These are phyloP conservation scores for Cephalopholis sonnerati DNA, from an alignment of 2,113 vertebrate species.

Conservation along the genomic window DNA sequence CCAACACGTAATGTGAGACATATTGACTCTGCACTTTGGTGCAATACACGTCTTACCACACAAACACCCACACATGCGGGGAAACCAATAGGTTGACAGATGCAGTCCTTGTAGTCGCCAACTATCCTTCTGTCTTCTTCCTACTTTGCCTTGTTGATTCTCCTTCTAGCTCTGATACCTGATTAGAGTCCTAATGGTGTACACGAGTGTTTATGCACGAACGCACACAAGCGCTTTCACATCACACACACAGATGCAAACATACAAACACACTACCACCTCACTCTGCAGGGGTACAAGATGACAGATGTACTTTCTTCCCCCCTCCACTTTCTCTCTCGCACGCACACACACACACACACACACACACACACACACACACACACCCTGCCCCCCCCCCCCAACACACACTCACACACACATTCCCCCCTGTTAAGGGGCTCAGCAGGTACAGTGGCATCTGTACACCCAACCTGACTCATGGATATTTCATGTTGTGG, in stretches of 20 bases:
- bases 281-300: conserved; percentile 47
- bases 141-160: conserved; percentile 36
- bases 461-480: conserved; percentile 74
- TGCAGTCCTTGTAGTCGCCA: conserved; percentile 48
- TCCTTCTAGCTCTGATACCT: conserved; percentile 19
- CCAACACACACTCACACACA: conserved; percentile 13
- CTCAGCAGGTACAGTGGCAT: conserved; percentile 75
- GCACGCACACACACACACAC: conserved; percentile 10
- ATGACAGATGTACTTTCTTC: conserved; percentile 61
- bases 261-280: conserved; percentile 30
- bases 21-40: conserved; percentile 48
- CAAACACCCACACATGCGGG: conserved; percentile 49
- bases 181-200: conserved; percentile 35
- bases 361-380: conserved; percentile 16
- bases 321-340: background rate
- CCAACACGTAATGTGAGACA: conserved; percentile 46
- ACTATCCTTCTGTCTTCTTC: conserved; percentile 42
- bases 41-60: conserved; percentile 37
- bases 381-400: background rate
- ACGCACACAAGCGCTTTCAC: background rate
- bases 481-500: conserved; percentile 81
- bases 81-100: conserved; percentile 62
- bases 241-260: background rate
- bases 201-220: conserved; percentile 13
- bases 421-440: conserved; percentile 56